phyloP scores from a whole-genome alignment of 2,888 invertebrate species.

The Scaptodrosophila latifasciaeformis region DNA sequence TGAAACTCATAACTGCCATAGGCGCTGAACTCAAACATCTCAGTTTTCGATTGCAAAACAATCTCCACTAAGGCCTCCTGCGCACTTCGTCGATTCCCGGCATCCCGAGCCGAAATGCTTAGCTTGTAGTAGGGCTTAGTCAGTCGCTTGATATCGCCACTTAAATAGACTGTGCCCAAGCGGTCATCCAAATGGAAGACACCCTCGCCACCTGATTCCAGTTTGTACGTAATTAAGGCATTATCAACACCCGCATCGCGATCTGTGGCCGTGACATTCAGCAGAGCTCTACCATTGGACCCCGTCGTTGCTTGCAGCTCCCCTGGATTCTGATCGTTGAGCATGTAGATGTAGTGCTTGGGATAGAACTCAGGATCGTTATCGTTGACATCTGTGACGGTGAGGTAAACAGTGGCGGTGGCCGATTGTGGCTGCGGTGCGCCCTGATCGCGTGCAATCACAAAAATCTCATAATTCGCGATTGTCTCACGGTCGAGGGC shows the following conservation, averaged over 20 bases:
- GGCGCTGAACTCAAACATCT: conserved; percentile 84
- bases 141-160: conserved; percentile 69
- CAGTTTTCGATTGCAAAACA: conserved; percentile 82
- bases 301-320: not conserved
- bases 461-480: conserved; percentile 85
- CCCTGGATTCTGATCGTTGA: conserved; percentile 78
- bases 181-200: conserved; percentile 86
- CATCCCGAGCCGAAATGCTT: conserved; percentile 87
- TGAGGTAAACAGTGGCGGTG: conserved; percentile 88
- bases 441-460: conserved; percentile 94
- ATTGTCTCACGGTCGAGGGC: conserved; percentile 89
- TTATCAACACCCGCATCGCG: conserved; percentile 89
- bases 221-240: conserved; percentile 84
- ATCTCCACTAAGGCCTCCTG: conserved; percentile 89
- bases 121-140: conserved; percentile 83
- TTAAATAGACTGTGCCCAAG: conserved; percentile 84
- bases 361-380: conserved; percentile 95
- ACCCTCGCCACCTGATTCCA: conserved; percentile 87
- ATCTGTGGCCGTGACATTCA: conserved; percentile 88
- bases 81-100: conserved; percentile 83
- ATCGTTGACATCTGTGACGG: conserved; percentile 91
- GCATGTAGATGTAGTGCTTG: conserved; percentile 85
- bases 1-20: conserved; percentile 88
- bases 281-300: conserved; percentile 70
- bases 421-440: conserved; percentile 89